These are phyloP conservation scores for Engraulis encrasicolus DNA, from an alignment of 2,113 vertebrate species.

Conservation along the genomic window DNA sequence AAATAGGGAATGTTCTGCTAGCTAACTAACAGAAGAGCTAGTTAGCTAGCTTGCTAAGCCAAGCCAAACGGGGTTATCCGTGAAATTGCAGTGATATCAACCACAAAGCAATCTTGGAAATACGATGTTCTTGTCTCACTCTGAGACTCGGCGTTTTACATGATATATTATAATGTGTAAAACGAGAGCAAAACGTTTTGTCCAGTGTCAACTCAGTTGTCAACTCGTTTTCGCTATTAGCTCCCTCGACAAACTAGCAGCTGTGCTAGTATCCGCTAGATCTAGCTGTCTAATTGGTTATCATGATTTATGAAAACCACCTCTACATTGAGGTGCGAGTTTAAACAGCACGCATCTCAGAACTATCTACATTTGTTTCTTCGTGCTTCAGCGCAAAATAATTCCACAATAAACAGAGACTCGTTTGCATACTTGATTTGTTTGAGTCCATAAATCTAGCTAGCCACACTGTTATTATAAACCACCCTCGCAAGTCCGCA, in stretches of 20 bases:
- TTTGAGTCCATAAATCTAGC: background rate
- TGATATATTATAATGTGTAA: background rate
- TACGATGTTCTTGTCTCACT: background rate
- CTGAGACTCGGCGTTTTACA: background rate
- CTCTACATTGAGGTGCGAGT: background rate
- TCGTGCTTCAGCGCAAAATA: slow-evolving; percentile 15
- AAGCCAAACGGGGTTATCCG: background rate
- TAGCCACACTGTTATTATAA: slow-evolving; percentile 23
- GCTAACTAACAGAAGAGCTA: slow-evolving; percentile 26
- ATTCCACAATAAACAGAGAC: background rate
- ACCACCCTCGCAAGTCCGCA: slow-evolving; percentile 20
- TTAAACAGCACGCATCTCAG: background rate
- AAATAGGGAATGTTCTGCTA: slow-evolving; percentile 35
- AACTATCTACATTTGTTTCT: background rate
- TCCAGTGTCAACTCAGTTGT: background rate
- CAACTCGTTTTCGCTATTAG: background rate
- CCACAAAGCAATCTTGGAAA: background rate
- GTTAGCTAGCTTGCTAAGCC: slow-evolving; percentile 34
- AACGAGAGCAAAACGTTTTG: background rate
- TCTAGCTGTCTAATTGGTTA: slow-evolving; percentile 7
- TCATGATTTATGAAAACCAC: slow-evolving; percentile 15
- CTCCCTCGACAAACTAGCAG: background rate
- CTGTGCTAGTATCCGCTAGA: background rate
- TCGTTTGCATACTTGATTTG: slow-evolving; percentile 11
- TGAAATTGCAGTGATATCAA: background rate